Base-by-base conservation (phyloP, 2,113 vertebrate species). In the Nerophis lumbriciformis region DNA sequence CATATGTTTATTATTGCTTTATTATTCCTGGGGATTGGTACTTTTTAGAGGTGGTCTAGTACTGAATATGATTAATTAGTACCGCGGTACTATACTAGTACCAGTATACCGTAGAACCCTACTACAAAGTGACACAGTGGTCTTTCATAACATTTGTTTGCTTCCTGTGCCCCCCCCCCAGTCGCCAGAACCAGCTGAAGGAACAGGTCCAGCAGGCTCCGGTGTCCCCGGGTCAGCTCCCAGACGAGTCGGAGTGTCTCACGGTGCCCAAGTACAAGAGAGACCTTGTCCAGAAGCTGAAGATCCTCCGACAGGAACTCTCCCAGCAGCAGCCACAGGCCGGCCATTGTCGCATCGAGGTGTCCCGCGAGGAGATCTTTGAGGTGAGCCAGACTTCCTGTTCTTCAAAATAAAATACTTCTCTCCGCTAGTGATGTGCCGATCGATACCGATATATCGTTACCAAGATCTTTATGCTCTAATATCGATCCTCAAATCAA, bases 351-450 rank as follows among this genome's bases (percentile, higher is more conserved):
- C 95, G 97, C 36, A 95, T 99, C 21, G 97, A 99, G 79, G 97
- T 99, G 77, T 99, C 95, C 71, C 94, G 97, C 4, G 95, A 98
- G 83, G 97, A 99, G 86, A 99, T 99, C 83, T 99, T 99, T 84
- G 97, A 99, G 95, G 97, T 99, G 89, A 82, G 28, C 2, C 28
- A 28, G 1, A 28, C 28, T 28, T 28, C 28, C 28, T 28, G 3
- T 28, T 4, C 28, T 28, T 28, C 28, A 28, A 1, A 28, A 28
- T 28, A 28, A 28, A 28, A 28, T 3, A 28, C 28, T 28, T 28
- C 28, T 28, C 28, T 28, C 28, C 28, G 28, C 28, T 28, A 28
- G 28, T 3, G 28, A 28, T 28, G 28, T 28, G 19, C 19, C 1
- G 19, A 19, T 19, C 19, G 19, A 19, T 19, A 19, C 19, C 28